Base-by-base conservation (phyloP, 2,888 invertebrate genomes). In the Perithous albicinctus region DNA sequence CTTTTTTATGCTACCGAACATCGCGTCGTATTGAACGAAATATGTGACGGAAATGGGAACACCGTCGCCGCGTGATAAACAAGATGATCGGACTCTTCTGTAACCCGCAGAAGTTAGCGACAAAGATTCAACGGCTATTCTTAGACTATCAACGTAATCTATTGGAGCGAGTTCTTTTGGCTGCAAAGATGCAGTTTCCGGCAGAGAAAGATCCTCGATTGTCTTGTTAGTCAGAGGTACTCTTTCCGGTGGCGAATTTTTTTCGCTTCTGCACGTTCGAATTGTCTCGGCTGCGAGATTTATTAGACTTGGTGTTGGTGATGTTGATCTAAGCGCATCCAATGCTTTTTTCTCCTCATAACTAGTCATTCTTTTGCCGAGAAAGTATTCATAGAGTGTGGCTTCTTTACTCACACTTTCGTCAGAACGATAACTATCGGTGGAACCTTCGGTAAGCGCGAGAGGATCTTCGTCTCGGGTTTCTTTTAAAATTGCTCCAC, bases 21-120 rank as follows among this genome's bases (percentile, higher is more conserved):
- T 92, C 77, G 93, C 86, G 78, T 92, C 88, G 86, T 94, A 94
- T 80, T 94, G 94, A 43, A 94, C 88, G 88, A 94, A 93, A 88
- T 93, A 94, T 29, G 92, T 93, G 26, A 90, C 86, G 12, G 89
- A 86, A n/a, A 86, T 29, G 43, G 87, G 87, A 18, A 84, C 67
- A 38, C 85, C 86, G 76, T 91, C 89, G 56, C 87, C 87, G 15
- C 87, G 86, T 38, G 88, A 88, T 6, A 90, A 63, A 56, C 87
- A 90, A 15, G 90, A 88, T 10, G 91, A 90, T 64, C 87, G 87
- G 12, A 93, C 90, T 88, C 93, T 92, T 85, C 93, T 89, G 80
- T 93, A 92, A 12, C 94, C 94, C 29, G 93, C 93, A 70, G 93
- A 88, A 86, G 91, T 94, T 76, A 94, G 89, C 48, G 88, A 87